Conservation (phyloP, 1,140 invertebrate genomes). For the Macrotrachela quadricornifera region DNA sequence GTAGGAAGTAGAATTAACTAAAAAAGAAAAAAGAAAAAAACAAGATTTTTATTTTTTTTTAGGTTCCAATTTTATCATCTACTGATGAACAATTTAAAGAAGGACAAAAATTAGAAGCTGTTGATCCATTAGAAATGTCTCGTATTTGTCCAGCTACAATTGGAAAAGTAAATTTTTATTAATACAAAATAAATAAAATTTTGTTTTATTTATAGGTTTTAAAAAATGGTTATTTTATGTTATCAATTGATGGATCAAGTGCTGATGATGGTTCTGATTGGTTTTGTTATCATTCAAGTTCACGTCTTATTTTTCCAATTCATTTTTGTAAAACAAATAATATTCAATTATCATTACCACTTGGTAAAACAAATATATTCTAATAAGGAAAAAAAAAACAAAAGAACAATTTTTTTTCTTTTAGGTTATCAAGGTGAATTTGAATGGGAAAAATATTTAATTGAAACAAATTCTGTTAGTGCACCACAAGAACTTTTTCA, state of each 20-base stretch:
- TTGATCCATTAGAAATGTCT: constrained; percentile 78
- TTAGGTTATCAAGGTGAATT: constrained; percentile 41
- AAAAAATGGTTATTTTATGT: constrained; percentile 78
- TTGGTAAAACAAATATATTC: no score
- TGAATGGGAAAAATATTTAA: constrained; percentile 59
- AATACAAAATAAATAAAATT: no score
- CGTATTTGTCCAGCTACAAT: constrained; percentile 82
- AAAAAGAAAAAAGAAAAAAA: no score
- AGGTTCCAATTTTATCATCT: no score
- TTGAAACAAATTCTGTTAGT: constrained; percentile 44
- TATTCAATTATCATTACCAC: constrained; percentile 61
- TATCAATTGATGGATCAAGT: constrained; percentile 62
- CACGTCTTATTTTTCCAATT: constrained; percentile 79
- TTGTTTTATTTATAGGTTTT: constrained; percentile 35
- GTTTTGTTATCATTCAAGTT: constrained; percentile 83
- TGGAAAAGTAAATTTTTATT: constrained; percentile 38
- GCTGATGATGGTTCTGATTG: constrained; percentile 42
- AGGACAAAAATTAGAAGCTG: constrained; percentile 58
- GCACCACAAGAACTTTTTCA: constrained; percentile 55
- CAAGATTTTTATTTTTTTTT: no score
- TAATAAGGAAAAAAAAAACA: no score
- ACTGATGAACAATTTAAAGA: no score
- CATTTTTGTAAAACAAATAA: constrained; percentile 67
- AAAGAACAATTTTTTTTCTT: no score
- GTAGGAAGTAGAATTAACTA: no score